phyloP scores from a whole-genome alignment of 2,113 vertebrate genomes.

The Hypomesus transpacificus region DNA sequence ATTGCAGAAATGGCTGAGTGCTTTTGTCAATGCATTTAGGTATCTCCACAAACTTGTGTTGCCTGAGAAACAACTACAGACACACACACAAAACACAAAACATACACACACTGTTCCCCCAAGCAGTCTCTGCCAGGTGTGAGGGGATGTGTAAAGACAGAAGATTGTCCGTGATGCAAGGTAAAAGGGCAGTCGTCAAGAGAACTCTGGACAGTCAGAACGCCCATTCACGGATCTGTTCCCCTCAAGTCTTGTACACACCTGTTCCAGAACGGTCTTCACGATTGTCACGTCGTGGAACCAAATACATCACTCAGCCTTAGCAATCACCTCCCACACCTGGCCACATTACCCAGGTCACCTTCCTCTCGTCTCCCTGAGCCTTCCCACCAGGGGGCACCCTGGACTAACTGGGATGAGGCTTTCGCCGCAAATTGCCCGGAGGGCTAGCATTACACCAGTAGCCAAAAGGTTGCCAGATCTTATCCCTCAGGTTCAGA shows the following conservation, averaged over 20 bases:
- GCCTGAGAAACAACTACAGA: constrained; percentile 17
- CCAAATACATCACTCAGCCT: constrained; percentile 46
- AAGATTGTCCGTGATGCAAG: too few relatives aligned
- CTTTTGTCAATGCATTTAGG: constrained; percentile 15
- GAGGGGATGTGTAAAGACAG: too few relatives aligned
- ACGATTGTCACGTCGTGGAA: constrained; percentile 42
- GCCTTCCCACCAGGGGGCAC: too few relatives aligned
- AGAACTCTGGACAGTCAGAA: neutral
- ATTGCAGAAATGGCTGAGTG: neutral
- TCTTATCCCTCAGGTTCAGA: neutral
- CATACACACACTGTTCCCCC: too few relatives aligned
- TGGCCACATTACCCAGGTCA: constrained; percentile 8
- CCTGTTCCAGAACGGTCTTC: constrained; percentile 33
- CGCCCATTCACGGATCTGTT: constrained; percentile 25
- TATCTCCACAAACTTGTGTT: constrained; percentile 19
- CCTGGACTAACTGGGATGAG: too few relatives aligned
- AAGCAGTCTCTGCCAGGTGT: too few relatives aligned
- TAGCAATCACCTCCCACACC: constrained; percentile 14
- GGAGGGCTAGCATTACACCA: too few relatives aligned
- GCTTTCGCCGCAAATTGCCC: too few relatives aligned
- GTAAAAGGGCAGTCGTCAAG: too few relatives aligned
- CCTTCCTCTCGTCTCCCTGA: constrained; percentile 9
- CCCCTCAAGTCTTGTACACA: constrained; percentile 42
- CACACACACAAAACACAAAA: constrained; percentile 3
- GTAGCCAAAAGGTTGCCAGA: too few relatives aligned